Evolutionary conservation across 2,888 invertebrate species (phyloP).

Genomic region (Tanaodytes sp.): DNA sequence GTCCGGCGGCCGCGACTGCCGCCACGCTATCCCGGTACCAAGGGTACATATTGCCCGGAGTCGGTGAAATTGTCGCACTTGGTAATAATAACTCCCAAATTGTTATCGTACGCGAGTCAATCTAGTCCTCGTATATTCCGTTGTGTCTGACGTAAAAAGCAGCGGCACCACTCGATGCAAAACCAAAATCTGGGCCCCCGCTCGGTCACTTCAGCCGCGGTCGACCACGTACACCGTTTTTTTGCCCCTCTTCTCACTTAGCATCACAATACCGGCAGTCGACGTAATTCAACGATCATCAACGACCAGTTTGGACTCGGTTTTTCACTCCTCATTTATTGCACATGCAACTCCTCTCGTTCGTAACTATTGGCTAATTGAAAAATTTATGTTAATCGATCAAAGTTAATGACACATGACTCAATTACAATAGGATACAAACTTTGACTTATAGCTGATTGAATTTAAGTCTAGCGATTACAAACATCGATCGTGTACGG

Average conservation of each 20-base stretch:
- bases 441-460: too few relatives aligned
- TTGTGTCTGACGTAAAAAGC: slow-evolving; percentile 31
- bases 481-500: too few relatives aligned
- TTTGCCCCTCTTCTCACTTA: slow-evolving; percentile 11
- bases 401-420: too few relatives aligned
- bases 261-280: slow-evolving; percentile 24
- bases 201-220: background rate
- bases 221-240: slow-evolving; percentile 17
- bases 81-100: slow-evolving; percentile 20
- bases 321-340: background rate
- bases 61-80: slow-evolving; percentile 58
- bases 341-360: background rate
- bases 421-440: too few relatives aligned
- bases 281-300: background rate
- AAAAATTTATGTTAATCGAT: too few relatives aligned
- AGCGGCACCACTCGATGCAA: slow-evolving; percentile 19
- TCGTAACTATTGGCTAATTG: too few relatives aligned
- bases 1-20: slow-evolving; percentile 75
- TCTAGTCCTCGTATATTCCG: background rate
- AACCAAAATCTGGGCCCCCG: slow-evolving; percentile 6
- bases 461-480: too few relatives aligned
- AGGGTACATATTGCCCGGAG: slow-evolving; percentile 75
- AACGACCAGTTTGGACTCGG: slow-evolving; percentile 15
- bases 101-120: background rate
- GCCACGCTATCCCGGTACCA: slow-evolving; percentile 77